phyloP scores from a whole-genome alignment of 2,888 invertebrate species.

The Microchrysa polita region DNA sequence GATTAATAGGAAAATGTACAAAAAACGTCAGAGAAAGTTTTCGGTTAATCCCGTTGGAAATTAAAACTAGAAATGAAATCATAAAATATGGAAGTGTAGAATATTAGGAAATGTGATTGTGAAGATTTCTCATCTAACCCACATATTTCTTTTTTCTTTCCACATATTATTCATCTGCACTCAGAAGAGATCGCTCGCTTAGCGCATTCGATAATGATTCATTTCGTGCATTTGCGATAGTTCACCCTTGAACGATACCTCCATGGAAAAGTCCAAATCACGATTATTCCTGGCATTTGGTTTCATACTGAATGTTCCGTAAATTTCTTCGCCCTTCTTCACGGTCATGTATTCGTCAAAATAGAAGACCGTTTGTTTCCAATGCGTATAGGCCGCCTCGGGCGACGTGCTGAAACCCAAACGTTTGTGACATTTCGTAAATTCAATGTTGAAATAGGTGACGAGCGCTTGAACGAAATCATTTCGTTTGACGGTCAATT shows the following conservation, averaged over 20 bases:
- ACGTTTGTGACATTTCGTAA: slow-evolving; percentile 98
- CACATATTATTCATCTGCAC: neutral
- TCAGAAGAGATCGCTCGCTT: slow-evolving; percentile 63
- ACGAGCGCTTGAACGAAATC: slow-evolving; percentile 98
- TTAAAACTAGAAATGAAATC: neutral
- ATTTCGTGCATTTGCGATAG: slow-evolving; percentile 84
- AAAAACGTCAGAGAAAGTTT: neutral
- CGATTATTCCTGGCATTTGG: slow-evolving; percentile 97
- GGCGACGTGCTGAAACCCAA: slow-evolving; percentile 99
- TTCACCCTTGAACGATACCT: slow-evolving; percentile 92
- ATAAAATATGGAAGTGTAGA: neutral
- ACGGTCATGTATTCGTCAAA: slow-evolving; percentile 96
- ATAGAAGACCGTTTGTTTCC: slow-evolving; percentile 98
- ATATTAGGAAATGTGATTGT: slow-evolving; percentile 4
- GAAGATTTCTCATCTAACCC: too few species aligned
- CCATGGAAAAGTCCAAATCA: slow-evolving; percentile 95
- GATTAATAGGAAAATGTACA: too few species aligned
- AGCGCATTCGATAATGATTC: slow-evolving; percentile 92
- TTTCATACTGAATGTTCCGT: slow-evolving; percentile 90
- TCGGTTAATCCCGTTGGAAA: neutral
- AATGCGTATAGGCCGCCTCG: slow-evolving; percentile 97
- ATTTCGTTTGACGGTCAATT: slow-evolving; percentile 83
- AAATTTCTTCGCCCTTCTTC: slow-evolving; percentile 93
- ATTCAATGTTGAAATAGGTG: slow-evolving; percentile 99
- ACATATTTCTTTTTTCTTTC: too few species aligned